Evolutionary conservation across 2,113 vertebrate genomes (phyloP).

Genomic region (Cyphomyrus discorhynchus): DNA sequence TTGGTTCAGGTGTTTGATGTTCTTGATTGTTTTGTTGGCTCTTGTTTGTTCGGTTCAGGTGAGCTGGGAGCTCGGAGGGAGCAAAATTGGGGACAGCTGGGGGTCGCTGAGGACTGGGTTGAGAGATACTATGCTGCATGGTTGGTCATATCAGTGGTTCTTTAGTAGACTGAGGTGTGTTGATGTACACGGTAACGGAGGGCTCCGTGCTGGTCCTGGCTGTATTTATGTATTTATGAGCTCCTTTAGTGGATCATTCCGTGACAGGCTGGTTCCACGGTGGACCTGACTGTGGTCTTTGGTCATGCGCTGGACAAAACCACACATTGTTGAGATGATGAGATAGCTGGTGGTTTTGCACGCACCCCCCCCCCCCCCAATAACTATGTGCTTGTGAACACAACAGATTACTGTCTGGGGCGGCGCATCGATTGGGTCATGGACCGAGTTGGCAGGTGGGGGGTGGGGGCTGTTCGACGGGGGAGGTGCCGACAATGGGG

Average conservation of each 20-base stretch:
- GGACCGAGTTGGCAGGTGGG: background rate
- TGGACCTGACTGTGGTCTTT: background rate
- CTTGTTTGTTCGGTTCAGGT: background rate
- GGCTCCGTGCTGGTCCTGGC: background rate
- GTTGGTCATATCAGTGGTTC: background rate
- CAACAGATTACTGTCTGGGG: background rate
- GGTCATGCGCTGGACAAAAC: background rate
- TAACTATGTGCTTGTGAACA: background rate
- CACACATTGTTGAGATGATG: background rate
- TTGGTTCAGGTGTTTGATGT: background rate
- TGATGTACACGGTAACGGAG: background rate
- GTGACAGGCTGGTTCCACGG: background rate
- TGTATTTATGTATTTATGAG: too few relatives aligned
- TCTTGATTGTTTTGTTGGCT: background rate
- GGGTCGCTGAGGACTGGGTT: background rate
- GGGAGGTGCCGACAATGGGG: slow-evolving; percentile 20
- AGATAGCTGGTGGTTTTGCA: background rate
- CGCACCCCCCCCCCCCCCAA: too few relatives aligned
- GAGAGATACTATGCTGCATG: background rate
- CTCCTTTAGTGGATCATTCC: background rate
- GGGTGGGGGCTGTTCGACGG: background rate
- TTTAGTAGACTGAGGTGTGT: background rate
- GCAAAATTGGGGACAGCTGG: background rate
- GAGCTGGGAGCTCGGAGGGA: background rate
- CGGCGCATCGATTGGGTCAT: background rate